These are phyloP conservation scores for Omphaloscelis lunosa DNA, from an alignment of 2,888 invertebrate species.

Conservation along the genomic window DNA sequence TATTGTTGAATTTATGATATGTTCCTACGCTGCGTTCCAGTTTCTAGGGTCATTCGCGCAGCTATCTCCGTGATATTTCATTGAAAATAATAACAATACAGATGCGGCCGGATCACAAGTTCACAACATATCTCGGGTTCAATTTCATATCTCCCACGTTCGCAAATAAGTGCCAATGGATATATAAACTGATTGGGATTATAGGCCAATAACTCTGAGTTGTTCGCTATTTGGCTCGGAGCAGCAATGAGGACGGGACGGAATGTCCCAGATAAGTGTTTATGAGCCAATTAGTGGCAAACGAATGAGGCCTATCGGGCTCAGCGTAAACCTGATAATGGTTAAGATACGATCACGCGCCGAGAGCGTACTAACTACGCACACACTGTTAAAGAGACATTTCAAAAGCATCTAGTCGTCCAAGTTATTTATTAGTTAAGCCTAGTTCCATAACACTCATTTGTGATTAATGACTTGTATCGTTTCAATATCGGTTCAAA, in stretches of 20 bases:
- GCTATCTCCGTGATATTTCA: constrained; percentile 81
- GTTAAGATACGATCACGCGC: constrained; percentile 74
- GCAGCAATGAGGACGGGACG: constrained; percentile 77
- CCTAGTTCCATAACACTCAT: constrained; percentile 59
- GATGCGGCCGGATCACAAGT: constrained; percentile 70
- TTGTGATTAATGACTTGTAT: constrained; percentile 63
- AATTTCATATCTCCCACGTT: constrained; percentile 69
- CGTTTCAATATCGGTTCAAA: constrained; percentile 49
- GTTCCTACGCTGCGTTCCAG: constrained; percentile 81
- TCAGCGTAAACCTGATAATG: constrained; percentile 80
- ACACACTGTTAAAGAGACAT: constrained; percentile 57
- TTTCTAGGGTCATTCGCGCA: constrained; percentile 83
- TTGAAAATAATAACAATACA: constrained; percentile 82
- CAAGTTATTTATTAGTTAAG: constrained; percentile 62
- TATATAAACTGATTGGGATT: constrained; percentile 75
- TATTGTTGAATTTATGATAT: constrained; percentile 88
- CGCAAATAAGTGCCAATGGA: constrained; percentile 69
- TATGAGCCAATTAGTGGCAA: constrained; percentile 85
- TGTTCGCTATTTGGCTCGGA: constrained; percentile 79
- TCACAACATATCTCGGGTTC: constrained; percentile 72
- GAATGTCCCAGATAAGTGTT: constrained; percentile 85
- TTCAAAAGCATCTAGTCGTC: constrained; percentile 57
- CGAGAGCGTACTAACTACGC: constrained; percentile 64
- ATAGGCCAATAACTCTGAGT: constrained; percentile 75
- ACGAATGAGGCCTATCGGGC: constrained; percentile 80